Percentiles rank a stretch among this genome's conserved stretches.
phyloP scores from a whole-genome alignment of 2,888 invertebrate species.

The Noctua comes region DNA sequence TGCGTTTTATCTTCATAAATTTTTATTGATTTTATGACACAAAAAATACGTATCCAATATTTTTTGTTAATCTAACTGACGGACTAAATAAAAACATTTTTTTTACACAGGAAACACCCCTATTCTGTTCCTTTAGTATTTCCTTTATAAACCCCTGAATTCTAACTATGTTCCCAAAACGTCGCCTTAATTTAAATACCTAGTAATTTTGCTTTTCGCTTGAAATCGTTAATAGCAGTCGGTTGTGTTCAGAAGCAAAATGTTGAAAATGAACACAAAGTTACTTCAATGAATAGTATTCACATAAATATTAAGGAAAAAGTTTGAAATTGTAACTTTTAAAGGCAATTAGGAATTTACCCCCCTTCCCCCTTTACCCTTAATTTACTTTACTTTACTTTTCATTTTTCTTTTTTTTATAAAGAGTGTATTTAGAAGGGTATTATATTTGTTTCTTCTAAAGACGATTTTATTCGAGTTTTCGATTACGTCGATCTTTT shows the following conservation, averaged over 20 bases:
- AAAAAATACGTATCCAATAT: too few species aligned
- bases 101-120: too few species aligned
- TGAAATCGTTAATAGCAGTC: constrained; percentile 1
- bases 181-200: constrained; percentile 7
- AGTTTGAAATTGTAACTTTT: constrained; percentile 1
- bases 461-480: not conserved
- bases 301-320: not conserved
- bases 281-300: not conserved
- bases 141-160: not conserved
- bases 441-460: not conserved
- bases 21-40: too few species aligned
- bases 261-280: not conserved
- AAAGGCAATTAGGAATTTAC: too few species aligned
- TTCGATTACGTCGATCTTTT: too few species aligned
- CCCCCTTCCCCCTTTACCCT: too few species aligned
- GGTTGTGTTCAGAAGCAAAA: not conserved
- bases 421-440: not conserved
- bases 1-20: too few species aligned
- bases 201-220: not conserved
- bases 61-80: too few species aligned
- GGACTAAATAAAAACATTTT: too few species aligned
- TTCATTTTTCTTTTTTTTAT: too few species aligned
- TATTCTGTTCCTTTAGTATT: not conserved
- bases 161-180: constrained; percentile 2
- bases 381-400: too few species aligned